Evolutionary conservation across 2,113 vertebrate species (phyloP).

Genomic region (Misgurnus anguillicaudatus): DNA sequence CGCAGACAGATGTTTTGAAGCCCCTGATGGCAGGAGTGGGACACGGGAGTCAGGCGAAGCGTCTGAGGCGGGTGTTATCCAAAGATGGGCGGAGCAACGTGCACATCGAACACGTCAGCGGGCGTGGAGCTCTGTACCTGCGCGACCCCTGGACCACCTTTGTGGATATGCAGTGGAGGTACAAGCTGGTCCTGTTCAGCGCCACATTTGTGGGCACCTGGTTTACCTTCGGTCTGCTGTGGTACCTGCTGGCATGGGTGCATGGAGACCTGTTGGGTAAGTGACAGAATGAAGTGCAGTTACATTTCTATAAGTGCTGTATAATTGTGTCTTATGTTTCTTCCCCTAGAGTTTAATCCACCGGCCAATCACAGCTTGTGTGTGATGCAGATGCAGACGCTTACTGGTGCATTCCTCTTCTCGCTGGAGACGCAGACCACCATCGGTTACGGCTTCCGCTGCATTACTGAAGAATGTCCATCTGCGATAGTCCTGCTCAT

Average conservation of each 20-base stretch:
- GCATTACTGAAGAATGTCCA: slow-evolving; percentile 94
- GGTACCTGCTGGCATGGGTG: slow-evolving; percentile 90
- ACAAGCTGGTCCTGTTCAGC: slow-evolving; percentile 92
- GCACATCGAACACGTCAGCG: slow-evolving; percentile 86
- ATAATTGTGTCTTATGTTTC: slow-evolving; percentile 18
- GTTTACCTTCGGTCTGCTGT: slow-evolving; percentile 92
- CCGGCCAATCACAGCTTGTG: slow-evolving; percentile 94
- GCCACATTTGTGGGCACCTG: slow-evolving; percentile 95
- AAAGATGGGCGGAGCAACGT: slow-evolving; percentile 97
- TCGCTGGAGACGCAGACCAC: slow-evolving; percentile 96
- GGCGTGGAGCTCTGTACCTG: slow-evolving; percentile 89
- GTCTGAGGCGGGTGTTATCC: slow-evolving; percentile 84
- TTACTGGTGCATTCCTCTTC: slow-evolving; percentile 94
- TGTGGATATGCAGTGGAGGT: slow-evolving; percentile 97
- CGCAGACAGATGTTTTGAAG: slow-evolving; percentile 88
- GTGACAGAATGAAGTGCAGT: slow-evolving; percentile 8
- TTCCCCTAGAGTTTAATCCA: slow-evolving; percentile 75
- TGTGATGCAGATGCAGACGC: slow-evolving; percentile 93
- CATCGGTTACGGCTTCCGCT: slow-evolving; percentile 95
- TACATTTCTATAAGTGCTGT: background rate
- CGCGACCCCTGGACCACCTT: slow-evolving; percentile 99
- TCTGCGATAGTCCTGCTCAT: slow-evolving; percentile 92
- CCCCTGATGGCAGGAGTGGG: slow-evolving; percentile 76
- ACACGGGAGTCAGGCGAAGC: slow-evolving; percentile 50
- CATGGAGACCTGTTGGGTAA: slow-evolving; percentile 90